Percentiles rank a stretch among this genome's conserved stretches.
These are phyloP conservation scores for Castor canadensis DNA, from an alignment of 2,113 vertebrate species.

Conservation along the genomic window DNA sequence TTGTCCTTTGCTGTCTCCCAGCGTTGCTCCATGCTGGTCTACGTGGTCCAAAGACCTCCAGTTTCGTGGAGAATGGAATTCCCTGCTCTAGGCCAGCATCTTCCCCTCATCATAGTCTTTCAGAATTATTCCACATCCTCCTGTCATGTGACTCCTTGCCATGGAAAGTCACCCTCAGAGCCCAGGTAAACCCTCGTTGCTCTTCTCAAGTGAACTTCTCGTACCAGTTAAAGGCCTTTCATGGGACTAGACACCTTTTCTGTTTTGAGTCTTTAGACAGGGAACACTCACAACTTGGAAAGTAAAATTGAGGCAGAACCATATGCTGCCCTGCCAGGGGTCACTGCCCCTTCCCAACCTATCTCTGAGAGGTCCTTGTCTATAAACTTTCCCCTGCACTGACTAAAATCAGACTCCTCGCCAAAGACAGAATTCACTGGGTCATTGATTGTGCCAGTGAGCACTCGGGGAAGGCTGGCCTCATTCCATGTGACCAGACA, in stretches of 20 bases:
- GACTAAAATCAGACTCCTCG: not conserved
- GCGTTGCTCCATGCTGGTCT: not conserved
- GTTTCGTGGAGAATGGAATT: not conserved
- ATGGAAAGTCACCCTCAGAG: rapidly evolving
- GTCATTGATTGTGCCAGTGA: not conserved
- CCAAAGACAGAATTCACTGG: not conserved
- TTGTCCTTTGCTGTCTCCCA: not conserved
- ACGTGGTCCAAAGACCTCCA: not conserved
- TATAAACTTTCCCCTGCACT: no score
- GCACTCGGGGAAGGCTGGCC: not conserved
- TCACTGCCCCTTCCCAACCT: not conserved
- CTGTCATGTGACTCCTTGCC: not conserved
- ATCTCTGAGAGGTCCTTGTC: no score
- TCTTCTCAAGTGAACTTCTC: not conserved
- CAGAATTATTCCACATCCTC: not conserved
- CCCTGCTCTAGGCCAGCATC: no score
- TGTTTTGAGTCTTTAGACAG: not conserved
- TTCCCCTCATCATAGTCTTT: not conserved
- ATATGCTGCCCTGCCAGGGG: not conserved
- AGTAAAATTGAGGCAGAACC: not conserved
- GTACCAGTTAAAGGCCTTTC: not conserved
- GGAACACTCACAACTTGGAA: not conserved
- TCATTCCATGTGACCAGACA: not conserved
- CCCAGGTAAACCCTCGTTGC: not conserved
- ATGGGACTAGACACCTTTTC: not conserved